Conservation (phyloP, 1,140 invertebrate genomes). For the Laupala kohalensis region DNA sequence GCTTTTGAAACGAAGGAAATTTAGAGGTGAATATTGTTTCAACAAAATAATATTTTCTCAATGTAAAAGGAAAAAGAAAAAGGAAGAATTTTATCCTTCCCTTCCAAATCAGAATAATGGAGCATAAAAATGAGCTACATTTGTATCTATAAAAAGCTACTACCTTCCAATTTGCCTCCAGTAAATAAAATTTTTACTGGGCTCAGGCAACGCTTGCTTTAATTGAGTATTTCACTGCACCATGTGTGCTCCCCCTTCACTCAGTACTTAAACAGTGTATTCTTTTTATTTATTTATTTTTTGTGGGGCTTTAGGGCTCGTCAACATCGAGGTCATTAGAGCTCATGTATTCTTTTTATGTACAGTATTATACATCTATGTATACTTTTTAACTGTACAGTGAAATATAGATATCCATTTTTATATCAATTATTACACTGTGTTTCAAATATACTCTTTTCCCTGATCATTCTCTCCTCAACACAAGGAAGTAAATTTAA, state of each 20-base stretch:
- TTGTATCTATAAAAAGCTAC: too few relatives aligned
- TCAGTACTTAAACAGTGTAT: background rate
- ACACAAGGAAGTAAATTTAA: conserved; percentile 4
- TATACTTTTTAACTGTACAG: background rate
- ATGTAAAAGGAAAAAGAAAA: too few relatives aligned
- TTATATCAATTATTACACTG: background rate
- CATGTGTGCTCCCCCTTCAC: background rate
- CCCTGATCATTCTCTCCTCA: conserved; percentile 2
- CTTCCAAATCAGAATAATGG: too few relatives aligned
- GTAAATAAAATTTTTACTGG: too few relatives aligned
- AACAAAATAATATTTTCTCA: too few relatives aligned
- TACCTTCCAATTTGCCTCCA: too few relatives aligned
- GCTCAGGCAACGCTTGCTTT: background rate
- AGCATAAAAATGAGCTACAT: too few relatives aligned
- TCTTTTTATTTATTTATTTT: background rate
- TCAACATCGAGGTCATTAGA: too few relatives aligned
- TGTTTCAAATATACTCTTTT: background rate
- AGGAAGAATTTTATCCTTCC: too few relatives aligned
- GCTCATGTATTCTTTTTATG: background rate
- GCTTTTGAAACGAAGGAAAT: too few relatives aligned
- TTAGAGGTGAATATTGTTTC: too few relatives aligned
- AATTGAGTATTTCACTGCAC: background rate
- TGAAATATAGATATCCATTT: background rate
- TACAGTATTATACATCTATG: background rate
- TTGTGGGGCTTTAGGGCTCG: too few relatives aligned